Base-by-base conservation (phyloP, 2,113 vertebrate species). In the Guaruba guarouba region DNA sequence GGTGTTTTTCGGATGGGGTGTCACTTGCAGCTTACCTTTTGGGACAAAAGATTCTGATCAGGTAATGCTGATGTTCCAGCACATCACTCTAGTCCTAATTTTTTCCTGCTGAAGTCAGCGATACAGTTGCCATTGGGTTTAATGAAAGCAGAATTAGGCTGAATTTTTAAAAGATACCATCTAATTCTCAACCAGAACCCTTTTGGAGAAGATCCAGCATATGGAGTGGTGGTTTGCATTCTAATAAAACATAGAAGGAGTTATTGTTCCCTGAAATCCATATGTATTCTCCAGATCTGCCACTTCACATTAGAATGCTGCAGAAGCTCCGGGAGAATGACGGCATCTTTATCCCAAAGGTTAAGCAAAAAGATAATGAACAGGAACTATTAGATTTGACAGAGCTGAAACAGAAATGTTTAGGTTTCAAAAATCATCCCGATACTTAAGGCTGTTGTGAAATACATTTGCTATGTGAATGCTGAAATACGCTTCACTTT, bases 341-440 rank as follows among this genome's bases (percentile, higher is more conserved):
- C 0, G 3, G 55, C 23, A 24, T 63, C 81, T 75, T 83, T 51
- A 88, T 66, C 35, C 55, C 17, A 94, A 88, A 92, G 73, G 51
- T 92, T 94, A 91, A 93, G 51, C 55, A 92, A 77, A 88, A 90
- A 90, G 70, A 86, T 59, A 86, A 90, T 46, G 23, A 77, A 83
- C 73, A 68, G 71, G 63, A 92, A 90, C 83, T 74, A 80, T 43
- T 27, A 55, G 48, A 80, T 96, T 73, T 86, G 75, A 59, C 62
- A 86, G 66, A 80, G 15, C 17, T 1, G n/a, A 69, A 90, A 18
- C 29, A 46, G 71, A 54, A 44, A 54, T 57, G 35, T 49, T 67
- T 25, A 37, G n/a, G 20, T 73, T 76, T 57, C 48, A 62, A 41
- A 54, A 82, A 69, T 2, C 51, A 73, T 31, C 31, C 52, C 35